A percentile compares a stretch with the other conserved stretches of the same genome.
Evolutionary conservation across 2,888 invertebrate genomes (phyloP).

Genomic region (Oxytorus armatus): DNA sequence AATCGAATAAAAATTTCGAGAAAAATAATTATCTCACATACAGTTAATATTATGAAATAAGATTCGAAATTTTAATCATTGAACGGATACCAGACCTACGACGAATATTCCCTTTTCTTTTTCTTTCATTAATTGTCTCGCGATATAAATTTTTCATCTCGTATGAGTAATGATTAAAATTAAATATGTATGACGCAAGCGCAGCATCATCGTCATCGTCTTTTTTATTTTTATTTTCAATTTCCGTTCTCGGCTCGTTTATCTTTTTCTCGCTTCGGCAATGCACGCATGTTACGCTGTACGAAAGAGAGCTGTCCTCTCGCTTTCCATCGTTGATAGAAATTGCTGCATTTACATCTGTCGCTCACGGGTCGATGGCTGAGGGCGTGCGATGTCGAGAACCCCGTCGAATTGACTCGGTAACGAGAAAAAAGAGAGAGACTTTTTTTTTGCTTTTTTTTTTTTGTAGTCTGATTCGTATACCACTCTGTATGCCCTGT

Average conservation of each 20-base stretch:
- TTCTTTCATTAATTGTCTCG: neutral
- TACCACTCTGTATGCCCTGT: slow-evolving; percentile 29
- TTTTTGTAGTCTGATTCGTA: slow-evolving; percentile 42
- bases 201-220: slow-evolving; percentile 15
- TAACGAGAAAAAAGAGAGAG: slow-evolving; percentile 22
- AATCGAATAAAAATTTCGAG: too few species aligned
- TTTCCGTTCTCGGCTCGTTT: slow-evolving; percentile 47
- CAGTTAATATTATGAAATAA: too few species aligned
- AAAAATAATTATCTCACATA: too few species aligned
- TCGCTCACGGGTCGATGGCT: slow-evolving; percentile 48
- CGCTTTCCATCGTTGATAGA: slow-evolving; percentile 62
- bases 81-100: too few species aligned
- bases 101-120: too few species aligned
- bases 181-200: slow-evolving; percentile 23
- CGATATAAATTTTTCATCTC: neutral
- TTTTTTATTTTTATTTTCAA: slow-evolving; percentile 4
- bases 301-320: slow-evolving; percentile 25
- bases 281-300: slow-evolving; percentile 5
- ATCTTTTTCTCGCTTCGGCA: slow-evolving; percentile 47
- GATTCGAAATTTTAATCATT: too few species aligned
- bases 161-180: neutral
- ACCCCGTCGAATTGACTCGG: slow-evolving; percentile 61
- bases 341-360: slow-evolving; percentile 68
- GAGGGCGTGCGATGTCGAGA: slow-evolving; percentile 42
- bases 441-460: slow-evolving; percentile 13